A percentile compares a stretch with the other conserved stretches of the same genome.
phyloP scores from a whole-genome alignment of 2,113 vertebrate species.

The Stigmatopora nigra region DNA sequence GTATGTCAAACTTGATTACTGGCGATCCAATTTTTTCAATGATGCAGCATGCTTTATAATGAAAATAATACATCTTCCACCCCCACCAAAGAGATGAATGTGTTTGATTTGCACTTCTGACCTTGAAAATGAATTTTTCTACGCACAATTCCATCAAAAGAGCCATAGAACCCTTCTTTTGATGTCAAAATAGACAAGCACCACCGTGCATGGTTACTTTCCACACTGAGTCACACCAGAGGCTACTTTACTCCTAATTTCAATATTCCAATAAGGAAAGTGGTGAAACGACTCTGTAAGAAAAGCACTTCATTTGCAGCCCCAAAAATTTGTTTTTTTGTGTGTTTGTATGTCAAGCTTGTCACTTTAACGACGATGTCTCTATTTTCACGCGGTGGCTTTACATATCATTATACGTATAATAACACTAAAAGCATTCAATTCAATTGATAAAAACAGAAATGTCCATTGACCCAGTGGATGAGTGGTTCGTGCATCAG shows the following conservation, averaged over 20 bases:
- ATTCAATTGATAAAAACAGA: too few species aligned
- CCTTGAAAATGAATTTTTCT: not conserved
- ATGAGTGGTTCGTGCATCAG: too few species aligned
- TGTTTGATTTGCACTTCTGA: not conserved
- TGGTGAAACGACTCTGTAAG: not conserved
- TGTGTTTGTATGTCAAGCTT: not conserved
- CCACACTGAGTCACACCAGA: not conserved
- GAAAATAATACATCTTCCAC: not conserved
- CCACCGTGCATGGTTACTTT: conserved; percentile 11
- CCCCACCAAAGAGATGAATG: not conserved
- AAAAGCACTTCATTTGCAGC: not conserved
- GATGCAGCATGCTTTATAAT: not conserved
- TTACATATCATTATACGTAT: too few species aligned
- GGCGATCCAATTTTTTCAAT: not conserved
- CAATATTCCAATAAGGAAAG: not conserved
- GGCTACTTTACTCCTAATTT: not conserved
- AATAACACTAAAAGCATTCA: too few species aligned
- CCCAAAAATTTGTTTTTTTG: not conserved
- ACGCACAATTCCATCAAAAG: not conserved
- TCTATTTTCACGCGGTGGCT: not conserved
- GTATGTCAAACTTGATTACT: not conserved
- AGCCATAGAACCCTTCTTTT: not conserved
- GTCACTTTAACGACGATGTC: not conserved
- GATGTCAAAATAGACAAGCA: conserved; percentile 15
- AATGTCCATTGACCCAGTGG: too few species aligned